Base-by-base conservation (phyloP, 2,113 vertebrate genomes). In the Sakesphorus luctuosus region DNA sequence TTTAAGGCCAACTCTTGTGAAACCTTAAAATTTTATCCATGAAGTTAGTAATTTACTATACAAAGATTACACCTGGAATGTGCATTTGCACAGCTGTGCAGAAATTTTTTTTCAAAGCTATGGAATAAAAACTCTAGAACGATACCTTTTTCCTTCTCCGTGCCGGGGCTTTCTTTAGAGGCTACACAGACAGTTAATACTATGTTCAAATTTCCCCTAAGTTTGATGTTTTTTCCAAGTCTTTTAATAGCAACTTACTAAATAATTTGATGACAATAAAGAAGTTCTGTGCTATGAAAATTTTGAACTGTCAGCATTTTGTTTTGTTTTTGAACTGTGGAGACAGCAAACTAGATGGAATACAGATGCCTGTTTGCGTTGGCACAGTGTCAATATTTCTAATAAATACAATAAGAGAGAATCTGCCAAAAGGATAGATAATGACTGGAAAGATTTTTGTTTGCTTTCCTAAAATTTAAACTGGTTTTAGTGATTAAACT, bases 401-500 rank as follows among this genome's bases (percentile, higher is more conserved):
- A 74, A 86, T 65, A 73, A 80, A 67, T 44, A 49, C 17, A 85
- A 36, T 36, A 77, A 50, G 6, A 61, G 5, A 91, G 3, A 72
- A 81, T 62, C 25, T 71, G 43, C 43, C n/a, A 46, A 69, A 88
- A 92, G 18, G 46, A 68, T 55, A 69, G 28, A 31, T 49, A 83
- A 44, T 9, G 0, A 76, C 36, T 26, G 35, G 20, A 53, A 92
- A 83, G 7, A 5, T 40, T 85, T 79, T 72, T 90, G 25, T 46
- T 87, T 72, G 31, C 47, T 69, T 89, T 95, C 56, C 85, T 78
- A 81, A 91, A 87, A 94, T 56, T 44, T 28, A 46, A 74, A 79
- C 21, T 20, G 11, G 5, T 49, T 65, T 74, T 66, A 43, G 38
- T 49, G 1, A 69, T 66, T 83, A 43, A 67, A 81, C 15, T 44